Conservation (phyloP, 2,888 invertebrate genomes). For the Fabriciana adippe region DNA sequence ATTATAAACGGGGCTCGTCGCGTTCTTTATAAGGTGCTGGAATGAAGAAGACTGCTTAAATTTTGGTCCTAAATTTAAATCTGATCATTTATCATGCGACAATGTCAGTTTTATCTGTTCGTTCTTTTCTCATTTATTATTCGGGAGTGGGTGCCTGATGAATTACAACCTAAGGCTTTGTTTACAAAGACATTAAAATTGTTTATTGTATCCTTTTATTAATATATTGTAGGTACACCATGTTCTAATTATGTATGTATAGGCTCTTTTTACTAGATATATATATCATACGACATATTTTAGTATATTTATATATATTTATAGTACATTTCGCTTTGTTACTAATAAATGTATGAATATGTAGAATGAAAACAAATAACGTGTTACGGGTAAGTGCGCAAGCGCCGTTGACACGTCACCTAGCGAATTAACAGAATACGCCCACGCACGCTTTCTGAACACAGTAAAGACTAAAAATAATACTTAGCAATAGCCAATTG, state of each 20-base stretch:
- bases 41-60: conserved; percentile 50
- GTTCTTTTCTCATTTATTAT: conserved; percentile 54
- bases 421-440: conserved; percentile 70
- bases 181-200: conserved; percentile 37
- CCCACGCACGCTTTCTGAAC: conserved; percentile 79
- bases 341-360: neutral
- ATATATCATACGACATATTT: neutral
- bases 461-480: conserved; percentile 69
- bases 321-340: too few species aligned
- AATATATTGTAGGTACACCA: neutral
- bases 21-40: conserved; percentile 70
- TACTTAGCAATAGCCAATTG: conserved; percentile 62
- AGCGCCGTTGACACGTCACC: conserved; percentile 56
- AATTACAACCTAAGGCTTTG: conserved; percentile 45
- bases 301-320: neutral
- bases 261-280: too few species aligned
- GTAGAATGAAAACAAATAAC: conserved; percentile 44
- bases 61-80: conserved; percentile 77
- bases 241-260: neutral
- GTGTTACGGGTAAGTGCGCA: conserved; percentile 60
- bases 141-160: conserved; percentile 47
- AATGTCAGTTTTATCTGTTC: conserved; percentile 75
- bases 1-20: conserved; percentile 79
- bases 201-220: conserved; percentile 6
- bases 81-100: conserved; percentile 81